Percentiles rank a stretch among this genome's conserved stretches.
Evolutionary conservation across 2,797 vertebrate genomes (phyloP).

Genomic region (Megalops cyprinoides): DNA sequence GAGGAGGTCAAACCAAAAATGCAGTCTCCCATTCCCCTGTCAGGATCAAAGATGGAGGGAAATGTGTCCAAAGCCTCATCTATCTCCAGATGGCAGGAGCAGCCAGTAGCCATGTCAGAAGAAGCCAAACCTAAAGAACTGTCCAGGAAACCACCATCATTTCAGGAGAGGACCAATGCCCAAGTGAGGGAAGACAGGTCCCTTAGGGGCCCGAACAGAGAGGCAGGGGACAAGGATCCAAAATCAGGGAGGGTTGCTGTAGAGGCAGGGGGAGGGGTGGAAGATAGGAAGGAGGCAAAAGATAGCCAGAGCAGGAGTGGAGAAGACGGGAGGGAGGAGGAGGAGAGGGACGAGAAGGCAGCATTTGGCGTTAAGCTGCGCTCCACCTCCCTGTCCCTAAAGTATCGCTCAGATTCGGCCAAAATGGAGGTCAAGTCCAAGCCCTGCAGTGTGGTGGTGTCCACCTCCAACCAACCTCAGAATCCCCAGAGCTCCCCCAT

Average conservation of each 20-base stretch:
- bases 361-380: constrained; percentile 88
- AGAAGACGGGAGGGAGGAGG: constrained; percentile 19
- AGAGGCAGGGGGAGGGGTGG: constrained; percentile 47
- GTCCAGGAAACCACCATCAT: constrained; percentile 43
- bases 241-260: constrained; percentile 1
- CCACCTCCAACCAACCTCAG: constrained; percentile 21
- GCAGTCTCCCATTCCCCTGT: constrained; percentile 50
- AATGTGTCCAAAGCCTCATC: constrained; percentile 42
- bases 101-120: constrained; percentile 56
- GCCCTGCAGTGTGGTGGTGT: constrained; percentile 70
- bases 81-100: constrained; percentile 41
- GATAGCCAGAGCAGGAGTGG: constrained; percentile 40
- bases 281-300: constrained; percentile 54
- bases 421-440: constrained; percentile 66
- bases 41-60: constrained; percentile 25
- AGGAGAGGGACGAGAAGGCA: constrained; percentile 64
- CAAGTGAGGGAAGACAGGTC: constrained; percentile 49
- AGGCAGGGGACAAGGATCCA: constrained; percentile 27
- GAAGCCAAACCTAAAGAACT: constrained; percentile 59
- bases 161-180: constrained; percentile 41
- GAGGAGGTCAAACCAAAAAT: constrained; percentile 62
- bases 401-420: constrained; percentile 61
- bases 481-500: constrained; percentile 37
- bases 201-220: constrained; percentile 12
- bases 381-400: constrained; percentile 81